These are phyloP conservation scores for Allygus modestus DNA, from an alignment of 2,888 invertebrate species.

Conservation along the genomic window DNA sequence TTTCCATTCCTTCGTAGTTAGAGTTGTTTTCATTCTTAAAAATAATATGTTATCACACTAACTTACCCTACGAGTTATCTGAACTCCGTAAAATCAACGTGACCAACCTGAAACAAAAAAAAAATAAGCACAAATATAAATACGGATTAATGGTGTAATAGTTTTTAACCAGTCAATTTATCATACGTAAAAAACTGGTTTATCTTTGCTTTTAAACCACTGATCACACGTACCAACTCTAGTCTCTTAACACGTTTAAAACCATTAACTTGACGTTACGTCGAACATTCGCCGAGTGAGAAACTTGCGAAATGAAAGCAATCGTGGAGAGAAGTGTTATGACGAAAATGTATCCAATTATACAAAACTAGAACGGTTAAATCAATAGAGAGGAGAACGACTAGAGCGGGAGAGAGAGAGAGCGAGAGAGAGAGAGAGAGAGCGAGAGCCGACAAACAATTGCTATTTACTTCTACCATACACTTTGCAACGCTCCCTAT, in stretches of 20 bases:
- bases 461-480: constrained; percentile 45
- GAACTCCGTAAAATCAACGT: background rate
- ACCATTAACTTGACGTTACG: background rate
- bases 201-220: no score
- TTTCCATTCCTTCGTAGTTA: no score
- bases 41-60: no score
- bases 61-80: no score
- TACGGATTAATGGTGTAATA: no score
- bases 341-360: constrained; percentile 45
- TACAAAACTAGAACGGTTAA: constrained; percentile 43
- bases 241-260: no score
- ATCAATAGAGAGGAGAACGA: constrained; percentile 39
- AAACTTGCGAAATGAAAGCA: background rate
- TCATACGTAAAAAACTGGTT: no score
- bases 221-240: no score
- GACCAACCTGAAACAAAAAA: background rate
- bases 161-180: no score
- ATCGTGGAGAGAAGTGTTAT: constrained; percentile 29
- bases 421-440: no score
- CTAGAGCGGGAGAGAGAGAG: background rate
- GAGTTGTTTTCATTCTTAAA: no score
- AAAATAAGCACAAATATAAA: background rate
- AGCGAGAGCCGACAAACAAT: constrained; percentile 34
- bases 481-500: constrained; percentile 5
- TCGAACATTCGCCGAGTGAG: background rate